These are phyloP conservation scores for Ostrea edulis DNA, from an alignment of 1,140 invertebrate species.

Conservation along the genomic window DNA sequence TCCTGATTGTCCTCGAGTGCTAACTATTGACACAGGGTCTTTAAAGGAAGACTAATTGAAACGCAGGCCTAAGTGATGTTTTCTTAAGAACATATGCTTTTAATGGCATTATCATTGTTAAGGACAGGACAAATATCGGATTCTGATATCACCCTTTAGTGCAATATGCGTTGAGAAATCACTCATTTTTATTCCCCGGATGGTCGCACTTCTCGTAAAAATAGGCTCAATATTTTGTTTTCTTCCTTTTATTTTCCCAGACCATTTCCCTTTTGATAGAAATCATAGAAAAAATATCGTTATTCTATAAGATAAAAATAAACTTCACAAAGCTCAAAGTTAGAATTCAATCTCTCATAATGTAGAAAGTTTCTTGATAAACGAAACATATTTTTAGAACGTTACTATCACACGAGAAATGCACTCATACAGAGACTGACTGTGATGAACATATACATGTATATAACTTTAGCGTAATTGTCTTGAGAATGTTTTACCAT, in stretches of 20 bases:
- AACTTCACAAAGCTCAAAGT: no score
- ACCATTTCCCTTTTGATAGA: neutral
- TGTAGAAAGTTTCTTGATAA: no score
- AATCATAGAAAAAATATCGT: neutral
- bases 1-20: constrained; percentile 1
- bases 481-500: neutral
- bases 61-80: constrained; percentile 24
- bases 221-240: neutral
- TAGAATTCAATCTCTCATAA: no score
- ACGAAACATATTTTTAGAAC: no score
- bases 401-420: no score
- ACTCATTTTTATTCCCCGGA: neutral
- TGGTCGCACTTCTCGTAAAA: neutral
- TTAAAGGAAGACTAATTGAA: constrained; percentile 41
- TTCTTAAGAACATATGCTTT: constrained; percentile 50
- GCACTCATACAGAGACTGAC: no score
- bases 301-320: neutral
- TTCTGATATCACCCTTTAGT: constrained; percentile 23
- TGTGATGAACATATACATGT: no score
- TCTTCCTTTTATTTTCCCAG: neutral
- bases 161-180: constrained; percentile 23
- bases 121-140: constrained; percentile 32
- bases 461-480: no score
- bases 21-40: constrained; percentile 23
- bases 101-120: constrained; percentile 43